These are phyloP conservation scores for Chrysopa pallens DNA, from an alignment of 1,140 invertebrate species.

Conservation along the genomic window DNA sequence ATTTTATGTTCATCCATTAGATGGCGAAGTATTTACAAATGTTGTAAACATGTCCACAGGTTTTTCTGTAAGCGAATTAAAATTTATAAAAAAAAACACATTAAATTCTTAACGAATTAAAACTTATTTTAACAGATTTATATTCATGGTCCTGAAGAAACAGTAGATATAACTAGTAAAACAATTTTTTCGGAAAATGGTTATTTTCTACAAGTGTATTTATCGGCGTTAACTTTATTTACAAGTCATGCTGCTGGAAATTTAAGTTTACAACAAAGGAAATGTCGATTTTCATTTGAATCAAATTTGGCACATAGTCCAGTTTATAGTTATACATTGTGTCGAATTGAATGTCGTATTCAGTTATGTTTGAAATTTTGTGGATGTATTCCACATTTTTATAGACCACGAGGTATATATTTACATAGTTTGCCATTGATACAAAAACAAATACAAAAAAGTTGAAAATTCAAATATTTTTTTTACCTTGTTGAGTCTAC, in stretches of 20 bases:
- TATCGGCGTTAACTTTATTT: slow-evolving; percentile 15
- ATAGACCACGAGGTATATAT: slow-evolving; percentile 28
- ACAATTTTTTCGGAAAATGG: slow-evolving; percentile 11
- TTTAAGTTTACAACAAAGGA: slow-evolving; percentile 35
- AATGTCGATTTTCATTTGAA: slow-evolving; percentile 42
- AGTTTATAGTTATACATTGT: slow-evolving; percentile 43
- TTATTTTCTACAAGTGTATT: slow-evolving; percentile 19
- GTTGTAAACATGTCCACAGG: slow-evolving; percentile 42
- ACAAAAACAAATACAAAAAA: no score
- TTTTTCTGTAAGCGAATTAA: slow-evolving; percentile 30
- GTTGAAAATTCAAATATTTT: no score
- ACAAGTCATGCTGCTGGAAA: slow-evolving; percentile 10
- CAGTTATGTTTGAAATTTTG: slow-evolving; percentile 34
- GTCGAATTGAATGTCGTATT: slow-evolving; percentile 43
- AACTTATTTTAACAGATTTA: slow-evolving; percentile 14
- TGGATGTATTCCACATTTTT: slow-evolving; percentile 44
- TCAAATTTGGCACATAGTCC: slow-evolving; percentile 36
- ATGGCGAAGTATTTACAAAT: slow-evolving; percentile 49
- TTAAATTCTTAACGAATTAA: no score
- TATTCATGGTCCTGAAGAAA: slow-evolving; percentile 18
- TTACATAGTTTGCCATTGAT: no score
- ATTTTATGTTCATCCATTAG: slow-evolving; percentile 41
- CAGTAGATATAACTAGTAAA: slow-evolving; percentile 16
- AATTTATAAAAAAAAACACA: no score
- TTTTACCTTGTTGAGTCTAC: no score